Percentiles rank a stretch among this genome's conserved stretches.
Conservation (phyloP, 2,888 invertebrate species). For the Steinernema hermaphroditum region DNA sequence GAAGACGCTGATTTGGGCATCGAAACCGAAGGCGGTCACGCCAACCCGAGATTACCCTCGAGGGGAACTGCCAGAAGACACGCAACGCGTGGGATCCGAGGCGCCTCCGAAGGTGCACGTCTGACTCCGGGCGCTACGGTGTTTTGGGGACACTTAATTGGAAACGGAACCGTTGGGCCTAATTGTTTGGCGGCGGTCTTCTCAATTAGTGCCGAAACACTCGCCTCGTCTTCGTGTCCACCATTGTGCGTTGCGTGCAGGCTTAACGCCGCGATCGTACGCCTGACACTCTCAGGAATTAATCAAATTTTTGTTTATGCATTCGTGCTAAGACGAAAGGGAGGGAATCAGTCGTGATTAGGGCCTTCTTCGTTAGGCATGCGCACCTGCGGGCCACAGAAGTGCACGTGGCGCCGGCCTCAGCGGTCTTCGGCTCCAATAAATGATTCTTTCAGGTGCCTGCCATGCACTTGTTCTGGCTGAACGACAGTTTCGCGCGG, state of each 20-base stretch:
- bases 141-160: not conserved
- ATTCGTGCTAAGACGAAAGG: not conserved
- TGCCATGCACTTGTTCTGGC: conserved; percentile 50
- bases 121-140: too few species aligned
- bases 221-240: not conserved
- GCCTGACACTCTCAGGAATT: not conserved
- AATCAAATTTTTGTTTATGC: not conserved
- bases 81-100: not conserved
- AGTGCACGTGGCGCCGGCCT: not conserved
- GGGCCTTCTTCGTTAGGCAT: not conserved
- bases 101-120: too few species aligned
- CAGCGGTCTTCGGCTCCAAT: not conserved
- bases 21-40: not conserved
- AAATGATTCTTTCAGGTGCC: too few species aligned
- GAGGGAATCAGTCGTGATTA: not conserved
- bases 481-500: conserved; percentile 46
- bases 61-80: not conserved
- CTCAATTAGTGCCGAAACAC: not conserved
- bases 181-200: conserved; percentile 12
- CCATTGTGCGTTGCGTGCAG: not conserved
- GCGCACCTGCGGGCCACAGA: not conserved
- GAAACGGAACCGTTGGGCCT: not conserved
- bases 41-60: conserved; percentile 5
- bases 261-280: not conserved
- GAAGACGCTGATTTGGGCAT: not conserved